Conservation (phyloP, 2,888 invertebrate genomes). For the Drosophila birchii region DNA sequence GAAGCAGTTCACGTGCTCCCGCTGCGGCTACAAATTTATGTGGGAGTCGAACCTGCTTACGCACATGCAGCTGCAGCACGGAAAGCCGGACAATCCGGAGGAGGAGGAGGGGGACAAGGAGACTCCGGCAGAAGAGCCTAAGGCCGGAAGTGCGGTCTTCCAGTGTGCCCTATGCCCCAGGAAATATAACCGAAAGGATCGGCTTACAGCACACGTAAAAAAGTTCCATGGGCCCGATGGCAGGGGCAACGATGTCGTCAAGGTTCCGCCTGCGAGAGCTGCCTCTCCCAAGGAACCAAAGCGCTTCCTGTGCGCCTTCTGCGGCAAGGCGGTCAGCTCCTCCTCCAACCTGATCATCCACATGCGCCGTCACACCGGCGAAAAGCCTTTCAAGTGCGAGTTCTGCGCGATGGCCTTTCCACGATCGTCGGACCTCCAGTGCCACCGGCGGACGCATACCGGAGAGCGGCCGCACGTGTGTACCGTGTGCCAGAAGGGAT, state of each 20-base stretch:
- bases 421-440: conserved; percentile 87
- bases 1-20: conserved; percentile 77
- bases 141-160: conserved; percentile 62
- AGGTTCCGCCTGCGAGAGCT: conserved; percentile 5
- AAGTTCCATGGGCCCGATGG: conserved; percentile 64
- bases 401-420: conserved; percentile 88
- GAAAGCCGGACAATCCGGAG: conserved; percentile 22
- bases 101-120: conserved; percentile 14
- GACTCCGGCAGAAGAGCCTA: conserved; percentile 5
- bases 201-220: conserved; percentile 79
- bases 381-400: conserved; percentile 88
- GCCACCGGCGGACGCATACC: conserved; percentile 87
- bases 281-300: conserved; percentile 76
- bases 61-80: conserved; percentile 74
- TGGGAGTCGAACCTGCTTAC: conserved; percentile 82
- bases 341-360: conserved; percentile 88
- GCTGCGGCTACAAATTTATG: conserved; percentile 82
- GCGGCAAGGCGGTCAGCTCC: conserved; percentile 87
- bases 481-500: conserved; percentile 85
- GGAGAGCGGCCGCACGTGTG: conserved; percentile 87
- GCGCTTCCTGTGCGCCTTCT: conserved; percentile 86
- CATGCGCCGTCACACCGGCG: conserved; percentile 89
- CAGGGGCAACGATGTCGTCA: background rate
- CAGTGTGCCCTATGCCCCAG: conserved; percentile 80
- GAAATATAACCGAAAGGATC: conserved; percentile 83